These are phyloP conservation scores for Paralvinella palmiformis DNA, from an alignment of 1,140 invertebrate genomes.

Conservation along the genomic window DNA sequence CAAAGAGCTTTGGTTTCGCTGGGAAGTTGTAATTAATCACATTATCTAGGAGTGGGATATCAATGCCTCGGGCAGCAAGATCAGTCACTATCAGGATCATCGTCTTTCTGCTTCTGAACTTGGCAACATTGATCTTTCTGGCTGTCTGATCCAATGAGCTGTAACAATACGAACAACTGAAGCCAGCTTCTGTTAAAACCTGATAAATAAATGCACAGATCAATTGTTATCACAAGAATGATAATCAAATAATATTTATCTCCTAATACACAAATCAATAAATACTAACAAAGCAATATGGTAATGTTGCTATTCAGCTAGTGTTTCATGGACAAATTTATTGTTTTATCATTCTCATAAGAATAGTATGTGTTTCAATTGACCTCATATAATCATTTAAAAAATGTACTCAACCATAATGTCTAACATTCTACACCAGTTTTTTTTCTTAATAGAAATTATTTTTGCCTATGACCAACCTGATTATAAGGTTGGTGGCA, in stretches of 20 bases:
- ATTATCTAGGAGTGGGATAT: constrained; percentile 91
- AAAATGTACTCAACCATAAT: no score
- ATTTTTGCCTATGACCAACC: no score
- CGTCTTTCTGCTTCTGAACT: constrained; percentile 66
- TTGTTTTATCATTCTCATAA: constrained; percentile 3
- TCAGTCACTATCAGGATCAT: constrained; percentile 86
- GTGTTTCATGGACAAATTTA: no score
- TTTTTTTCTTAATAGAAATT: no score
- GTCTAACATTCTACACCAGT: no score
- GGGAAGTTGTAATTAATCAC: constrained; percentile 98
- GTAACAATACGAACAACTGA: constrained; percentile 85
- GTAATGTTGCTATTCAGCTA: no score
- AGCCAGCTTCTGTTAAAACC: constrained; percentile 72
- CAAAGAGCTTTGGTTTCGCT: constrained; percentile 91
- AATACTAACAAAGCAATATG: neutral
- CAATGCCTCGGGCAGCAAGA: constrained; percentile 92
- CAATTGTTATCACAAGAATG: no score
- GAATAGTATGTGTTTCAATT: neutral
- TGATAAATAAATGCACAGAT: constrained; percentile 49
- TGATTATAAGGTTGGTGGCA: no score
- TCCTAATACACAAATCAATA: neutral
- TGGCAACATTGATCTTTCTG: constrained; percentile 88
- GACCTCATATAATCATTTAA: no score
- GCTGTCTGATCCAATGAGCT: constrained; percentile 91
- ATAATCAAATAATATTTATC: no score